phyloP scores from a whole-genome alignment of 2,797 vertebrate genomes.

The Rhyacichthys aspro region DNA sequence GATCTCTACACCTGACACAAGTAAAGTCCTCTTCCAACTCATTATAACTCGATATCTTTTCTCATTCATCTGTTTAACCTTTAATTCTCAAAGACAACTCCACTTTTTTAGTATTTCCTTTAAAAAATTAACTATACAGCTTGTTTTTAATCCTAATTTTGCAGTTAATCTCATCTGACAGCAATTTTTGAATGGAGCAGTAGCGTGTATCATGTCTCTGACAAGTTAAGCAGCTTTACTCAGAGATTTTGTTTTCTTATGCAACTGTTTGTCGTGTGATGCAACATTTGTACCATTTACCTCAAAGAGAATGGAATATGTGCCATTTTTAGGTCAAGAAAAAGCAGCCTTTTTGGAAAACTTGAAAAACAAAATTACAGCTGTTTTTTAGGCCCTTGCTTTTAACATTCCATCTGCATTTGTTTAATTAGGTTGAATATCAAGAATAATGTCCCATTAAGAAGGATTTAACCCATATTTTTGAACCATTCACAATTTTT shows the following conservation, averaged over 20 bases:
- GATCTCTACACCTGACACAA: conserved; percentile 90
- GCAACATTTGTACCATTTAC: conserved; percentile 70
- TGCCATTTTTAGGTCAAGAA: conserved; percentile 48
- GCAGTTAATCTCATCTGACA: conserved; percentile 30
- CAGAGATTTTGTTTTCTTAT: conserved; percentile 53
- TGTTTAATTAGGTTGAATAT: too few species aligned
- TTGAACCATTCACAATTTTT: too few species aligned
- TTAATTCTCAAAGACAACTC: conserved; percentile 2
- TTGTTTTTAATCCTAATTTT: conserved; percentile 34
- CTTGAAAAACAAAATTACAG: too few species aligned
- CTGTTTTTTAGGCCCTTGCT: too few species aligned
- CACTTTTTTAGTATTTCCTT: neutral
- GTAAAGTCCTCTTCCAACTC: conserved; percentile 78
- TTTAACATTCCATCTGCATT: too few species aligned
- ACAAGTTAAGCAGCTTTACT: conserved; percentile 74
- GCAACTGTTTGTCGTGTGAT: conserved; percentile 68
- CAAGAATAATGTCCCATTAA: too few species aligned
- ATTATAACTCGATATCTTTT: too few species aligned
- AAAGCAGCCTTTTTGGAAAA: conserved; percentile 23
- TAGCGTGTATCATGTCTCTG: conserved; percentile 63
- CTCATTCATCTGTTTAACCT: too few species aligned
- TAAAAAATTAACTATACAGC: conserved; percentile 12
- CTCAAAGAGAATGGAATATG: conserved; percentile 56
- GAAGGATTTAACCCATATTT: too few species aligned
- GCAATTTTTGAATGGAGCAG: conserved; percentile 46